Percentiles rank a stretch among this genome's conserved stretches.
These are phyloP conservation scores for Schizopygopsis pylzovi DNA, from an alignment of 2,797 vertebrate species.

Conservation along the genomic window DNA sequence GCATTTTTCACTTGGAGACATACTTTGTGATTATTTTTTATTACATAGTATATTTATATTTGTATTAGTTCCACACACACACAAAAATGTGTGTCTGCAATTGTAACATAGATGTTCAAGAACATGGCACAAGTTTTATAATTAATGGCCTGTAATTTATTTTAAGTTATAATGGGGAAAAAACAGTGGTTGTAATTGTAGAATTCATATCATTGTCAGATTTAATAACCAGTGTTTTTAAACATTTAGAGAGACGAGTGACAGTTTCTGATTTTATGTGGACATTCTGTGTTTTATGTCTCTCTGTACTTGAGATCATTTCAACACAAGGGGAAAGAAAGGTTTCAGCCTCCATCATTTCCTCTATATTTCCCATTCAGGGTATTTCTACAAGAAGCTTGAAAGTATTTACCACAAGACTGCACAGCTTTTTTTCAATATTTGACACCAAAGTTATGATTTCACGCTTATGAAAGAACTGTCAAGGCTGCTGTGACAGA, in stretches of 20 bases:
- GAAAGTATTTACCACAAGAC: constrained; percentile 31
- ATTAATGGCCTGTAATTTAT: neutral
- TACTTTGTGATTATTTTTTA: neutral
- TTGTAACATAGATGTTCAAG: too few relatives aligned
- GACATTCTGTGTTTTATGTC: neutral
- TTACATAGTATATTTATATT: neutral
- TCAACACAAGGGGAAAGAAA: neutral
- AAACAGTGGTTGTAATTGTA: neutral
- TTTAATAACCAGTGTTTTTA: neutral
- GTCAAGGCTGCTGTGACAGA: neutral
- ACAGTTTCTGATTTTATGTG: neutral
- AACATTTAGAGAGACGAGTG: neutral
- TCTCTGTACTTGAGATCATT: neutral
- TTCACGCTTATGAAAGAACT: neutral
- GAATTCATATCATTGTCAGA: neutral
- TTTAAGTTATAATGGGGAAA: neutral
- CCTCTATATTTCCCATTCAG: constrained; percentile 9
- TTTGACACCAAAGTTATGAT: neutral
- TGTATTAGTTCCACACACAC: neutral
- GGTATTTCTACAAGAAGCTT: constrained; percentile 17
- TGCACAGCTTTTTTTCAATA: neutral
- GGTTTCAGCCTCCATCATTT: constrained; percentile 2
- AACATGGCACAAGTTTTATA: neutral
- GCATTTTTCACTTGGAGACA: neutral
- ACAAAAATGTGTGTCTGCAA: neutral